Evolutionary conservation across 1,140 invertebrate genomes (phyloP).

Genomic region (Sweltsa coloradensis): DNA sequence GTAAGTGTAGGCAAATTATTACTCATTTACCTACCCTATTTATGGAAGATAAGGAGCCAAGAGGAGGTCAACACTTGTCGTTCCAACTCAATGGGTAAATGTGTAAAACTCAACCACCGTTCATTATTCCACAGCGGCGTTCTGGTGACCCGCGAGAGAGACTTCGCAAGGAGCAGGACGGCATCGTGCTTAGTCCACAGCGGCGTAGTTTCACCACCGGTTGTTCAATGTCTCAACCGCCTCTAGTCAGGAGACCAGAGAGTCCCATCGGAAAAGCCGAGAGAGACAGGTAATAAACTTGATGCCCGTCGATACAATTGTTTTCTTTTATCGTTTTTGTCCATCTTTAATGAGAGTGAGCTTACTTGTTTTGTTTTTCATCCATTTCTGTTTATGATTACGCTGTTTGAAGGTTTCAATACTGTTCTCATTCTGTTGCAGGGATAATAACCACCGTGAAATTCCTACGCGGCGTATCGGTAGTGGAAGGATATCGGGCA

Average conservation of each 20-base stretch:
- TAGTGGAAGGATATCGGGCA: conserved; percentile 63
- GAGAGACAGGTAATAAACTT: conserved; percentile 7
- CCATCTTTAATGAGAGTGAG: too few relatives aligned
- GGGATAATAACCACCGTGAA: conserved; percentile 32
- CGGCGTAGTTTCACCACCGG: conserved; percentile 71
- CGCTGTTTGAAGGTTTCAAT: too few relatives aligned
- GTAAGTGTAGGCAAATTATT: too few relatives aligned
- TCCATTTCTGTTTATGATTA: too few relatives aligned
- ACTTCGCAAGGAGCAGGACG: conserved; percentile 68
- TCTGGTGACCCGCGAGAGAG: conserved; percentile 63
- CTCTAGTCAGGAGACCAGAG: conserved; percentile 33
- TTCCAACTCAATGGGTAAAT: too few relatives aligned
- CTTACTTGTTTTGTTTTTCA: too few relatives aligned
- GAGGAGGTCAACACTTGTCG: too few relatives aligned
- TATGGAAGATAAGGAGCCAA: too few relatives aligned
- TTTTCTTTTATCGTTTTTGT: too few relatives aligned
- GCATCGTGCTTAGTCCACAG: conserved; percentile 71
- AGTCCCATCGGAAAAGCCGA: conserved; percentile 35
- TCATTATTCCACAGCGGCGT: conserved; percentile 30
- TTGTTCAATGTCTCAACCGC: conserved; percentile 47
- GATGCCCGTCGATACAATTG: too few relatives aligned
- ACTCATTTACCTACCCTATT: too few relatives aligned
- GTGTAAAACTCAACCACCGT: too few relatives aligned
- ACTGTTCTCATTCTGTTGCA: conserved; percentile 6
- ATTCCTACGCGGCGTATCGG: conserved; percentile 50